Conservation (phyloP, 2,888 invertebrate genomes). For the Pristionchus exspectatus region DNA sequence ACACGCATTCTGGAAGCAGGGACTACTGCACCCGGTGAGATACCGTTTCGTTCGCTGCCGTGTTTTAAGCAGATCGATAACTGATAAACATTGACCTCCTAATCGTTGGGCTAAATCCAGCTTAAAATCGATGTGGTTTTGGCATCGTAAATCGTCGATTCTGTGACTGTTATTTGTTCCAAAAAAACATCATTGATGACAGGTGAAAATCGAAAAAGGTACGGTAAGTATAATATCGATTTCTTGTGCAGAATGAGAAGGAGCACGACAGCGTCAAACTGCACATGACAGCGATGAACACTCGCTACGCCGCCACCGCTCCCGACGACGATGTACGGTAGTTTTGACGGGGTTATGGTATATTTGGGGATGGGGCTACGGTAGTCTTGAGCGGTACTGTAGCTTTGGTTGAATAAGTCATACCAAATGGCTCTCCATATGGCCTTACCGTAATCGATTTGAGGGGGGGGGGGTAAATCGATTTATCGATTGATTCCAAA, state of each 20-base stretch:
- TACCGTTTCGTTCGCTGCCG: no score
- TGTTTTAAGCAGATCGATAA: no score
- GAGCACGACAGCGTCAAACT: neutral
- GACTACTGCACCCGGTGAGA: neutral
- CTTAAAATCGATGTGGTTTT: no score
- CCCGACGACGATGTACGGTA: neutral
- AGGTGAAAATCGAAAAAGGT: neutral
- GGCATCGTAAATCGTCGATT: no score
- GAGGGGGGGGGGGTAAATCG: neutral
- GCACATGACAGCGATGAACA: conserved; percentile 50
- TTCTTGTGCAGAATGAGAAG: neutral
- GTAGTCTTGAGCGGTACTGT: neutral
- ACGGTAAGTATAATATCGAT: neutral
- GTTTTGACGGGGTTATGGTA: neutral
- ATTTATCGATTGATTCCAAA: neutral
- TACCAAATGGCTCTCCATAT: neutral
- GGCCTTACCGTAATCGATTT: neutral
- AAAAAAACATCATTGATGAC: neutral
- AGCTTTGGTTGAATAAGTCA: neutral
- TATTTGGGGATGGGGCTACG: neutral
- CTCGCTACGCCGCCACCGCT: neutral
- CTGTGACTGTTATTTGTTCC: neutral
- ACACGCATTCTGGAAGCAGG: neutral
- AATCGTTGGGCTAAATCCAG: no score
- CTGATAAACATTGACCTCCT: no score